Base-by-base conservation (phyloP, 92 coral and sea anemone species). In the Epizoanthus fatuus region DNA sequence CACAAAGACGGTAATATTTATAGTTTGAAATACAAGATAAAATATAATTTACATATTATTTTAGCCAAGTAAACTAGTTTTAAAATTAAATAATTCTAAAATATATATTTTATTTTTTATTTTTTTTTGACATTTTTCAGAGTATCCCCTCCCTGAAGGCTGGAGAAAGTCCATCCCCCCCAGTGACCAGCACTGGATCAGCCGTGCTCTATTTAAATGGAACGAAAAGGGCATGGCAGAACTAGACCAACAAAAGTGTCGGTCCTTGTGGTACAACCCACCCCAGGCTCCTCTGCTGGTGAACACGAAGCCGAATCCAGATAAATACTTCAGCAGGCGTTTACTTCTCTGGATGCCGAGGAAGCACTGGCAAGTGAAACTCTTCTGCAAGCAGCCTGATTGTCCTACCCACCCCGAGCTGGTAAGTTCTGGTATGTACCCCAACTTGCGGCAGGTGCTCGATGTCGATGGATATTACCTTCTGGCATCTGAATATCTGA, bases 401-500 rank as follows among this genome's bases (percentile, higher is more conserved):
- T 45, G 51, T 45, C 9, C 44, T 5, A 40, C 51, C 51, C 51
- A 45, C 7, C 51, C 7, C 7, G 51, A 45, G 9, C 7, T 45
- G 51, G 7, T 6, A 6, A 45, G 51, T 6, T 4, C 51, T 4
- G 51, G 51, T 1, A 45, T 45, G 9, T 45, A 45, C 9, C 51
- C 51, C 7, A 4, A 6, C 9, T 4, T 45, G 51, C 7, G 51
- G 1, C 51, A 72, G 68, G 94, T 84, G 8, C 69, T 88, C 15
- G 95, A 92, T 77, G 15, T 88, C 51, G 95, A 88, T 60, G 59
- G 85, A 44, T 55, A 78, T 74, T 88, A 91, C 54, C 69, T 53
- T 78, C 69, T 91, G 65, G 92, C 81, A 4, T 63, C 87, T 3
- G 92, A 87, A 45, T 91, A 91, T 62, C 47, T 91, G 42, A 85